These are phyloP conservation scores for Actinia tenebrosa DNA, from an alignment of 64 coral and sea anemone genomes.

Conservation along the genomic window DNA sequence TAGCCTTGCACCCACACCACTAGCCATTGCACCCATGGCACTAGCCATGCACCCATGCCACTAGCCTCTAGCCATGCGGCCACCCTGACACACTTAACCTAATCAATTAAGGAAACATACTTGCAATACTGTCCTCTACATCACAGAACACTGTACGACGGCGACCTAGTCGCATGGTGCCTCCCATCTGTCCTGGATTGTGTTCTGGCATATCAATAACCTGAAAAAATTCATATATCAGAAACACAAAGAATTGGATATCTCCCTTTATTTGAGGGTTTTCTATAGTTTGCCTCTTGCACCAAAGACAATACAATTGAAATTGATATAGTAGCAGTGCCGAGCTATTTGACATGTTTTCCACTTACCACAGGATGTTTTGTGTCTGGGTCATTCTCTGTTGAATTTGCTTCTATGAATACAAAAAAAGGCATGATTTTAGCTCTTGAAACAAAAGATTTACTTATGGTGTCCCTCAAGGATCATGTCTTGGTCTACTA, in stretches of 20 bases:
- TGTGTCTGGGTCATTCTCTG: slow-evolving; percentile 91
- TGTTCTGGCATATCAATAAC: slow-evolving; percentile 99
- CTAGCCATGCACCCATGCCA: too few species aligned
- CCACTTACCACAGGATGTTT: slow-evolving; percentile 82
- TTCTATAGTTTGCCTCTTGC: too few species aligned
- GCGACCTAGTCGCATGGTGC: slow-evolving; percentile 92
- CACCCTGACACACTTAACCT: too few species aligned
- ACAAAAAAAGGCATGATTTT: background rate
- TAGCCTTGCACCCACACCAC: too few species aligned
- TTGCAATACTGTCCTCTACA: slow-evolving; percentile 34
- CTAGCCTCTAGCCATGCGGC: too few species aligned
- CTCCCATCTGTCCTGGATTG: slow-evolving; percentile 88
- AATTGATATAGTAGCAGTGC: background rate
- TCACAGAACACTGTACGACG: slow-evolving; percentile 78
- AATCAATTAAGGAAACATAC: slow-evolving; percentile 11
- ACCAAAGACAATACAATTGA: background rate
- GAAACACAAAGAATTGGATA: too few species aligned
- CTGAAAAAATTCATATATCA: slow-evolving; percentile 14
- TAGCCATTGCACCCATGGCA: too few species aligned
- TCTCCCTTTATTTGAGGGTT: too few species aligned
- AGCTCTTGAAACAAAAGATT: background rate
- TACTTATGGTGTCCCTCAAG: background rate
- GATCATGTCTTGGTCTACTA: background rate
- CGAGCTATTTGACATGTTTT: too few species aligned
- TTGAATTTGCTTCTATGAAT: slow-evolving; percentile 85